A percentile compares a stretch with the other conserved stretches of the same genome.
Evolutionary conservation across 2,888 invertebrate species (phyloP).

Genomic region (Nymphalis c-album): DNA sequence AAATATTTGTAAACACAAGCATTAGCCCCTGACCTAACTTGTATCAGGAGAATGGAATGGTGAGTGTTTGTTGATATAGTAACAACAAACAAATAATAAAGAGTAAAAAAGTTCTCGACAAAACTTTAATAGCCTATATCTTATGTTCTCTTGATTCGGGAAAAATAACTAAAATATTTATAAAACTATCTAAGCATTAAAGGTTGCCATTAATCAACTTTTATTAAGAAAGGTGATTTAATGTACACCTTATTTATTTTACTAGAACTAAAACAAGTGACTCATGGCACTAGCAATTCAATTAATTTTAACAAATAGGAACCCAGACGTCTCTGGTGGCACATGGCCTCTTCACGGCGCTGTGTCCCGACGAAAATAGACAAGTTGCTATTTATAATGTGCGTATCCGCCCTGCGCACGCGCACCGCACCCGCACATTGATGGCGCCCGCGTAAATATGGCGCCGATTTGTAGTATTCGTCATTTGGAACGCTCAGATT

Average conservation of each 20-base stretch:
- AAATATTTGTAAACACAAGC: conserved; percentile 73
- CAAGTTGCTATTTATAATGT: conserved; percentile 72
- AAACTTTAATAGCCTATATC: no score
- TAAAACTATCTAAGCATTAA: no score
- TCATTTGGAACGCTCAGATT: conserved; percentile 26
- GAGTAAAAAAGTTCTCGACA: no score
- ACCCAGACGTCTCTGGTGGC: conserved; percentile 66
- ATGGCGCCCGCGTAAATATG: conserved; percentile 52
- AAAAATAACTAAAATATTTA: no score
- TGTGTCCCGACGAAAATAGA: conserved; percentile 74
- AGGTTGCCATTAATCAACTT: background rate
- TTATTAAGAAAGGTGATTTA: background rate
- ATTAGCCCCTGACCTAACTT: conserved; percentile 45
- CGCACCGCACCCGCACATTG: conserved; percentile 55
- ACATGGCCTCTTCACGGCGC: conserved; percentile 74
- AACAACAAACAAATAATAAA: background rate
- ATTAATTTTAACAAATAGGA: conserved; percentile 64
- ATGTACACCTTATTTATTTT: background rate
- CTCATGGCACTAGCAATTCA: conserved; percentile 63
- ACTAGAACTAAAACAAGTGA: conserved; percentile 43
- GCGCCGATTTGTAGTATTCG: conserved; percentile 40
- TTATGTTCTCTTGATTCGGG: no score
- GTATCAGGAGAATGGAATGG: conserved; percentile 5
- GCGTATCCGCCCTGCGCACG: conserved; percentile 76
- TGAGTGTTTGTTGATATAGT: conserved; percentile 3